Base-by-base conservation (phyloP, 2,113 vertebrate species). In the Nothobranchius furzeri region DNA sequence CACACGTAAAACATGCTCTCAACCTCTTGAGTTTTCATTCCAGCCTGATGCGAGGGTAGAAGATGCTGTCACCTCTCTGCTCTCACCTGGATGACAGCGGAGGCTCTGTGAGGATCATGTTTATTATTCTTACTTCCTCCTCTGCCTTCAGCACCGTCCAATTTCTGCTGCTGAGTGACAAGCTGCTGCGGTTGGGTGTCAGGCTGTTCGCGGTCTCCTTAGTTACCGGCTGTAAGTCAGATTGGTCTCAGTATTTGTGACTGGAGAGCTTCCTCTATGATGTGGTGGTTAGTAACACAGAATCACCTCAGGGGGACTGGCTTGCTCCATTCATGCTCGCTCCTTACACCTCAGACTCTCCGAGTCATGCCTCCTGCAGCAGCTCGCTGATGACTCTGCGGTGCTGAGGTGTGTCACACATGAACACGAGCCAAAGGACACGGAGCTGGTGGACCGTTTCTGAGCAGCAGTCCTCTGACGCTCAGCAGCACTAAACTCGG, bases 221-320 rank as follows among this genome's bases (percentile, higher is more conserved):
- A 40, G 57, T 46, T 43, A 17, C 42, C 14, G 17, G 12, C 57
- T 24, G 20, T 20, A 9, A 25, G 57, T 47, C 45, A 60, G 42
- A 45, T 40, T 40, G 17, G 42, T n/a, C 37, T 43, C 40, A 24
- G 56, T 11, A 6, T 45, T 13, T 11, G 25, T n/a, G 59, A 47
- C 25, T 36, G 53, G 30, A 30, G 7, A 8, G 53, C 53, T 55
- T 36, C 59, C 59, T 60, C 43, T 47, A 20, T 36, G 58, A 60
- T 46, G 7, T 12, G 20, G 43, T 47, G 24, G 20, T 60, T 47
- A 60, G 45, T 35, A 47, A 47, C 24, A 15, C 43, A 30, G 24
- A 24, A 48, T 25, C 13, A 30, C 59, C 45, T 35, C 9, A 30
- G 1, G 59, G 59, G 59, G 24, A 35, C 24, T 30, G 45, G 35